These are phyloP conservation scores for Nanorana parkeri DNA, from an alignment of 2,113 vertebrate species.

Conservation along the genomic window DNA sequence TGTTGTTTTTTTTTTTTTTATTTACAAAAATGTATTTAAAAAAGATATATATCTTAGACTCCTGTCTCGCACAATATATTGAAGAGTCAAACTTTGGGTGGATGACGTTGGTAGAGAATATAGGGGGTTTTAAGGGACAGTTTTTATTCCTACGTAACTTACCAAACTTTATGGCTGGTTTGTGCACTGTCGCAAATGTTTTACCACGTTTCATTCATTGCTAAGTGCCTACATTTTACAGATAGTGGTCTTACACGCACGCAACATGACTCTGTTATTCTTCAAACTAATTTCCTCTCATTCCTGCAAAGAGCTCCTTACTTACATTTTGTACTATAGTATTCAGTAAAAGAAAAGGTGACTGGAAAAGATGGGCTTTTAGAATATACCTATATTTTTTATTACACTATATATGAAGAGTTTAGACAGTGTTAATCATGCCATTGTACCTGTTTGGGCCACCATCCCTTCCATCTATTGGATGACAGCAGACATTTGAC, in stretches of 20 bases:
- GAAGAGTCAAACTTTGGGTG: background rate
- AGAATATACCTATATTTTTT: background rate
- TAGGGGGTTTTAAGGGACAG: background rate
- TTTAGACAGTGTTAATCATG: background rate
- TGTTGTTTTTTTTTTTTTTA: background rate
- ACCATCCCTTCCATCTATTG: too few species aligned
- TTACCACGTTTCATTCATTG: conserved; percentile 23
- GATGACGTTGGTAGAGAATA: background rate
- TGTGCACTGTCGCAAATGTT: conserved; percentile 2
- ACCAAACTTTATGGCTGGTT: background rate
- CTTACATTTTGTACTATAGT: background rate
- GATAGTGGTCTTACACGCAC: conserved; percentile 15
- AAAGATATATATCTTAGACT: conserved; percentile 6
- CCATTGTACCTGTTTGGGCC: too few species aligned
- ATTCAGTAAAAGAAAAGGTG: background rate
- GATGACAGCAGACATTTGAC: too few species aligned
- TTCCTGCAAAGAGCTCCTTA: background rate
- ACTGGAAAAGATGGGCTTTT: background rate
- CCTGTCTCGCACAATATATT: conserved; percentile 35
- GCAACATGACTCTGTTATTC: background rate
- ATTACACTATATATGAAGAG: background rate
- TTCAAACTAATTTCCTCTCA: background rate
- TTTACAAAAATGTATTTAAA: background rate
- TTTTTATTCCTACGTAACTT: background rate
- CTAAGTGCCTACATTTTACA: conserved; percentile 52